phyloP scores from a whole-genome alignment of 2,113 vertebrate genomes.

The Eupsittula cactorum region DNA sequence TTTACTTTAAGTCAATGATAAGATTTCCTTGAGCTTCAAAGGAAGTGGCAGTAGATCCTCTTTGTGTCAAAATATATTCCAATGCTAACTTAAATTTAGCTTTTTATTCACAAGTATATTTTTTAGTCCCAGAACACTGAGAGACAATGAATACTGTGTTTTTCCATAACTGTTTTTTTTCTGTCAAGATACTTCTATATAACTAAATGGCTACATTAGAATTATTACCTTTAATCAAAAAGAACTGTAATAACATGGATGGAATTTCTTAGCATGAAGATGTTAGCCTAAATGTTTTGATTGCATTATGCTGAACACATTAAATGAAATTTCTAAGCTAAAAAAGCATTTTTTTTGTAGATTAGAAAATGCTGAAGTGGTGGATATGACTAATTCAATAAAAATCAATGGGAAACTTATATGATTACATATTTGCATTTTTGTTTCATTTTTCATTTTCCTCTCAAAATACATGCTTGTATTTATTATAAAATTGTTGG shows the following conservation, averaged over 20 bases:
- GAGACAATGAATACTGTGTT: background rate
- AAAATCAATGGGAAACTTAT: slow-evolving; percentile 82
- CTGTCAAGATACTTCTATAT: background rate
- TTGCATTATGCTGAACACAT: slow-evolving; percentile 83
- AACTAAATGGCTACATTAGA: background rate
- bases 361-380: slow-evolving; percentile 87
- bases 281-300: slow-evolving; percentile 82
- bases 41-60: background rate
- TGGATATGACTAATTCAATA: slow-evolving; percentile 85
- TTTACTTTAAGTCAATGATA: background rate
- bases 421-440: slow-evolving; percentile 76
- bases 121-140: background rate
- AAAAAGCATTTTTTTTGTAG: slow-evolving; percentile 84
- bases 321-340: slow-evolving; percentile 88
- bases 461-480: background rate
- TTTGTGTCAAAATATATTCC: background rate
- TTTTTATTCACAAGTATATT: background rate
- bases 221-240: background rate
- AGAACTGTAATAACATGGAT: slow-evolving; percentile 69
- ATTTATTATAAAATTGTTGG: background rate
- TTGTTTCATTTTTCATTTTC: slow-evolving; percentile 20
- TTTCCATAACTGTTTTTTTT: background rate
- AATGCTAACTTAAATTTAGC: background rate
- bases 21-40: background rate
- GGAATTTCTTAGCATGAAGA: slow-evolving; percentile 79